Evolutionary conservation across 1,140 invertebrate genomes (phyloP), one percentile per base, ranked within the genome.

Genomic region (Eriosoma lanigerum): DNA sequence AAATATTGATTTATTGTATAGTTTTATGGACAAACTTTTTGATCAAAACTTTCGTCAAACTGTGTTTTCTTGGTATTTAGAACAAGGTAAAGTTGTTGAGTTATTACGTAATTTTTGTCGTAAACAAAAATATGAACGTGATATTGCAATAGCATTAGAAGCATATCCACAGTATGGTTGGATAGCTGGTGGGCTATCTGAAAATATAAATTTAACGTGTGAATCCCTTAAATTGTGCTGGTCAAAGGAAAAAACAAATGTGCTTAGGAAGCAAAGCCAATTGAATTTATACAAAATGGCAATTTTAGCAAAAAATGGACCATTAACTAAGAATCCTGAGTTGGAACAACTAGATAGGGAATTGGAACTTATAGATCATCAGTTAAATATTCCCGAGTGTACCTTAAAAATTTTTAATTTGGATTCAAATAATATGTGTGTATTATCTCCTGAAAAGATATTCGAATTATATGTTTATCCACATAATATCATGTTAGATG

Each of bases 11-110:
- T 52, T 78, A 78, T 60, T 78, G 4, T 78, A 78, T n/a, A 62
- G 5, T 60, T 78, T 78, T 48, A 78, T 78, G 75, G 75, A 78
- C 15, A 78, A 78, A 26, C 38, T 78, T 17, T 46, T 5, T 48
- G 75, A 78, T 19, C 75, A 78, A 60, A 78, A 78, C 21, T 78
- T 78, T 62, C 75, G 75, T 62, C 75, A 62, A 62, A 78, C 54
- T 3, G 75, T 78, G 1, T 78, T 78, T 78, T 24, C 56, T 44
- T 78, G 75, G 75, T 78, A 78, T 19, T 78, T 78, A 26, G 54
- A 78, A 60, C 75, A 60, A 44, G 75, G 38, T 60, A 78, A 78
- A 48, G 26, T 78, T 78, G 75, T 78, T 5, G 75, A 78, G 10
- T 13, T 78, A 29, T 48, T 78, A 62, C 56, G 38, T 19, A 78